Conservation (phyloP, 30 jellyfish, hydroid and myxozoan genomes). For the Cassiopea xamachana region DNA sequence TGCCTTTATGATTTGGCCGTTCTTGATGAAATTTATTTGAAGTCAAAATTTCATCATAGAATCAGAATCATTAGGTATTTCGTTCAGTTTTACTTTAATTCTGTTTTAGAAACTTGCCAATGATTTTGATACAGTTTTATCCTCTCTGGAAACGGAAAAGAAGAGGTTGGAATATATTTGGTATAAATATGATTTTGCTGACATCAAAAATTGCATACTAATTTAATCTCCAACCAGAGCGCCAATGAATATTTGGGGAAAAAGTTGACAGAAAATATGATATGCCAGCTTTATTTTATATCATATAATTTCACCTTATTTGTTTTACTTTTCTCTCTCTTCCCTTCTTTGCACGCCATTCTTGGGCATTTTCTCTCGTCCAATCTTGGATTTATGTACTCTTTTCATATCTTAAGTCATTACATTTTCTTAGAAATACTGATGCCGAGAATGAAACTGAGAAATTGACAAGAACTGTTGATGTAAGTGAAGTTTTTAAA, state of each 20-base stretch:
- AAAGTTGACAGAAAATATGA: too few species aligned
- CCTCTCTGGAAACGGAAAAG: constrained; percentile 1
- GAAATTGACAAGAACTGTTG: constrained; percentile 2
- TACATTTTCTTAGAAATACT: constrained; percentile 9
- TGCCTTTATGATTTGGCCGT: too few species aligned
- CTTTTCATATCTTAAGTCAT: background rate
- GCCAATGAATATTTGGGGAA: too few species aligned
- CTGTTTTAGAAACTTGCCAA: background rate
- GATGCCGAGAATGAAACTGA: constrained; percentile 36
- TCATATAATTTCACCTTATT: too few species aligned
- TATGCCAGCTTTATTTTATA: too few species aligned
- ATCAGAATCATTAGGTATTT: background rate
- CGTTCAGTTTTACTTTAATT: background rate
- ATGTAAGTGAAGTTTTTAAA: constrained; percentile 30
- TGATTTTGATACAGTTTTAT: background rate
- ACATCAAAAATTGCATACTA: too few species aligned
- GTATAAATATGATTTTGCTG: too few species aligned
- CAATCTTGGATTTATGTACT: background rate
- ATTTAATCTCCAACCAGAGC: too few species aligned
- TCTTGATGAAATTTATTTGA: too few species aligned
- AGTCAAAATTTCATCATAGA: too few species aligned
- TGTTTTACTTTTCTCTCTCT: background rate
- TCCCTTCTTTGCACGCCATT: background rate
- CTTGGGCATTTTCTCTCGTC: background rate
- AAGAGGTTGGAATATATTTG: constrained; percentile 10